A percentile compares a stretch with the other conserved stretches of the same genome.
Evolutionary conservation across 1,140 invertebrate genomes (phyloP).

Genomic region (Ylistrum balloti): DNA sequence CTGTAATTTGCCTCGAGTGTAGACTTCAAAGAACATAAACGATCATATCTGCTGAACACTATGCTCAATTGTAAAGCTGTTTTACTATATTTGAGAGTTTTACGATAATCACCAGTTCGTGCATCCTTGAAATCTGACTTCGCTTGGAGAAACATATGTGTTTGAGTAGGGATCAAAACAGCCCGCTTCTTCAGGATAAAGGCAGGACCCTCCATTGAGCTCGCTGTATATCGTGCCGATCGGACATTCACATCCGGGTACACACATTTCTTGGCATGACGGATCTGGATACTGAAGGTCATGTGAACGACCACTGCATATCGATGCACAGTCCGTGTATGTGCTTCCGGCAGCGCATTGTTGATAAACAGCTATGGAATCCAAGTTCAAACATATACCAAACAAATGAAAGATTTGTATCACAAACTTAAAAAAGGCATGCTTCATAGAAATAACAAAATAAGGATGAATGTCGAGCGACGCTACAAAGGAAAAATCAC

Average conservation of each 20-base stretch:
- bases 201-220: constrained; percentile 86
- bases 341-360: constrained; percentile 11
- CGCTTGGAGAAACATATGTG: not conserved
- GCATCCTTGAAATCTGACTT: constrained; percentile 3
- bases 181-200: constrained; percentile 88
- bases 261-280: constrained; percentile 61
- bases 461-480: too few relatives aligned
- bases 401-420: too few relatives aligned
- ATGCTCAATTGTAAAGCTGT: too few relatives aligned
- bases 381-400: too few relatives aligned
- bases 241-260: constrained; percentile 69
- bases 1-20: too few relatives aligned
- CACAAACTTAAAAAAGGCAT: too few relatives aligned
- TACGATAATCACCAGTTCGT: not conserved
- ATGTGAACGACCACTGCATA: constrained; percentile 61
- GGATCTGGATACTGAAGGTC: constrained; percentile 52
- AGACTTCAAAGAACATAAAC: too few relatives aligned
- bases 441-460: too few relatives aligned
- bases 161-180: constrained; percentile 87
- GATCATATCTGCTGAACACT: too few relatives aligned
- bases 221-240: constrained; percentile 74
- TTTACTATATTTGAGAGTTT: too few relatives aligned
- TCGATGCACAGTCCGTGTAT: constrained; percentile 47
- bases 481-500: too few relatives aligned
- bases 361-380: not conserved